These are phyloP conservation scores for Acarapis woodi DNA, from an alignment of 1,140 invertebrate species.

Conservation along the genomic window DNA sequence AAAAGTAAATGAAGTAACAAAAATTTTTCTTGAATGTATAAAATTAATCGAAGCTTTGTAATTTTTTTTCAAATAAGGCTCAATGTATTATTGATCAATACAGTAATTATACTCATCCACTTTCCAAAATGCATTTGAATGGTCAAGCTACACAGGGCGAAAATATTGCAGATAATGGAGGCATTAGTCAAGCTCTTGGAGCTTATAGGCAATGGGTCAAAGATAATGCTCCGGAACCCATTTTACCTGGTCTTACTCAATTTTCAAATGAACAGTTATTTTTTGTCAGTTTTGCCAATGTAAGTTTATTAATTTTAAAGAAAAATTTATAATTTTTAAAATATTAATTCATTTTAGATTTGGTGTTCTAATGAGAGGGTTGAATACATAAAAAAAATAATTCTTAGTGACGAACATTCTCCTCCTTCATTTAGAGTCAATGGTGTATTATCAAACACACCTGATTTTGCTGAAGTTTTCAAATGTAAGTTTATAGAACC, in stretches of 20 bases:
- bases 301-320: slow-evolving; percentile 4
- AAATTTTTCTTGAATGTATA: slow-evolving; percentile 11
- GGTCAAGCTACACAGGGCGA: slow-evolving; percentile 16
- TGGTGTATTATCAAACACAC: slow-evolving; percentile 40
- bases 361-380: slow-evolving; percentile 11
- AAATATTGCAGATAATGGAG: slow-evolving; percentile 27
- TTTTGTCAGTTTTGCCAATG: slow-evolving; percentile 13
- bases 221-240: background rate
- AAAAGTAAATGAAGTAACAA: slow-evolving; percentile 26
- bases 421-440: slow-evolving; percentile 19
- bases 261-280: slow-evolving; percentile 11
- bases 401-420: slow-evolving; percentile 14
- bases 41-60: slow-evolving; percentile 6
- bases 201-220: slow-evolving; percentile 5
- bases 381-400: slow-evolving; percentile 1
- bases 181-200: slow-evolving; percentile 18
- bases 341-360: slow-evolving; percentile 4
- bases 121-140: slow-evolving; percentile 22
- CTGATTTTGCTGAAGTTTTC: slow-evolving; percentile 51
- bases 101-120: background rate
- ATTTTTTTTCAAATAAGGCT: too few species aligned
- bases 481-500: too few species aligned
- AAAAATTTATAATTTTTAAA: background rate
- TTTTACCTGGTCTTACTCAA: slow-evolving; percentile 7
- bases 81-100: slow-evolving; percentile 10